A percentile compares a stretch with the other conserved stretches of the same genome.
phyloP scores from a whole-genome alignment of 2,888 invertebrate genomes.

The Drosophila flavopinicola region DNA sequence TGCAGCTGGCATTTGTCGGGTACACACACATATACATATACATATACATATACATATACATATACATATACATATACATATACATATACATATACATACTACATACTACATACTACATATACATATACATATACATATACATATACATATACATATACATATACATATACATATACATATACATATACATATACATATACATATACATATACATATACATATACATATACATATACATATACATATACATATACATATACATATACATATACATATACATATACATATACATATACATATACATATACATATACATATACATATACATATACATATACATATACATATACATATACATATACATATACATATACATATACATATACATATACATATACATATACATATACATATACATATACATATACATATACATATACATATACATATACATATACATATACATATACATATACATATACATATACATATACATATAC shows the following conservation, averaged over 20 bases:
- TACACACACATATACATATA: too few relatives aligned
- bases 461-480: background rate
- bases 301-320: too few relatives aligned
- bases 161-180: background rate
- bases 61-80: background rate
- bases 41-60: background rate
- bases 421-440: too few relatives aligned
- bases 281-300: background rate
- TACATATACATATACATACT: background rate
- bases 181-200: too few relatives aligned
- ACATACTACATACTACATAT: background rate
- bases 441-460: background rate
- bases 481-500: too few relatives aligned
- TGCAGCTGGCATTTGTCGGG: too few relatives aligned
- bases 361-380: too few relatives aligned
- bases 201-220: background rate
- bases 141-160: background rate
- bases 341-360: background rate
- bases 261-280: background rate
- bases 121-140: too few relatives aligned
- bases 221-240: background rate
- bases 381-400: background rate
- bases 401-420: background rate
- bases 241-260: too few relatives aligned
- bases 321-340: background rate